phyloP scores from a whole-genome alignment of 2,888 invertebrate species.

The Drosophila glabriapex region DNA sequence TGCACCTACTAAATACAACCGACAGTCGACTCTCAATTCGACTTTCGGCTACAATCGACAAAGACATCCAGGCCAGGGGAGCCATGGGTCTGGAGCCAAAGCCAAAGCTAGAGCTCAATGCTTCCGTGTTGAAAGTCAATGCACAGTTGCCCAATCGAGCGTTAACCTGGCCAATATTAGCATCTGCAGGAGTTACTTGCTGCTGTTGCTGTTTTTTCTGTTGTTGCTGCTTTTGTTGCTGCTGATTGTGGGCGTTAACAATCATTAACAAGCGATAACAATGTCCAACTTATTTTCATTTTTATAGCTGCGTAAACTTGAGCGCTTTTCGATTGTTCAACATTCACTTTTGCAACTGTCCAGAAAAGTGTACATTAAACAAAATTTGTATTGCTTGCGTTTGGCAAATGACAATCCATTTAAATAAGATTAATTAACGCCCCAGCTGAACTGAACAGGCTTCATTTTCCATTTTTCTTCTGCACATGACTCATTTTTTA shows the following conservation, averaged over 20 bases:
- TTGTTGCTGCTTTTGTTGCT: constrained; percentile 14
- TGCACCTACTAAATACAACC: constrained; percentile 54
- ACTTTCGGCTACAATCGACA: constrained; percentile 20
- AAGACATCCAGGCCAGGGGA: constrained; percentile 25
- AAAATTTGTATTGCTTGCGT: constrained; percentile 60
- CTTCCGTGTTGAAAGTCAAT: constrained; percentile 79
- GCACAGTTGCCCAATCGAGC: constrained; percentile 74
- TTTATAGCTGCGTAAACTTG: constrained; percentile 44
- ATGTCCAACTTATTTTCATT: constrained; percentile 39
- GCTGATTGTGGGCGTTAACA: constrained; percentile 60
- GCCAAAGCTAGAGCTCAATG: constrained; percentile 18
- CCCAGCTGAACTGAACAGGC: constrained; percentile 54
- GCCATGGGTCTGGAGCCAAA: constrained; percentile 30
- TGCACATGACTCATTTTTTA: constrained; percentile 42
- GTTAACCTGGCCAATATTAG: constrained; percentile 64
- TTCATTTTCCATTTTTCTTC: constrained; percentile 43
- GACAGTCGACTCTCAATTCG: constrained; percentile 8
- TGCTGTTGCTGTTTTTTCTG: not conserved
- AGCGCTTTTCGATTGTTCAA: constrained; percentile 69
- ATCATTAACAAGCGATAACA: constrained; percentile 78
- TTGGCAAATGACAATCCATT: constrained; percentile 72
- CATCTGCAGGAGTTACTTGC: constrained; percentile 28
- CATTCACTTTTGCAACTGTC: constrained; percentile 68
- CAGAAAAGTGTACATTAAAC: constrained; percentile 47
- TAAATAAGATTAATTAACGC: constrained; percentile 78